Evolutionary conservation across 2,888 invertebrate genomes (phyloP), one percentile per base, ranked within the genome.

Genomic region (Agelastica alni): DNA sequence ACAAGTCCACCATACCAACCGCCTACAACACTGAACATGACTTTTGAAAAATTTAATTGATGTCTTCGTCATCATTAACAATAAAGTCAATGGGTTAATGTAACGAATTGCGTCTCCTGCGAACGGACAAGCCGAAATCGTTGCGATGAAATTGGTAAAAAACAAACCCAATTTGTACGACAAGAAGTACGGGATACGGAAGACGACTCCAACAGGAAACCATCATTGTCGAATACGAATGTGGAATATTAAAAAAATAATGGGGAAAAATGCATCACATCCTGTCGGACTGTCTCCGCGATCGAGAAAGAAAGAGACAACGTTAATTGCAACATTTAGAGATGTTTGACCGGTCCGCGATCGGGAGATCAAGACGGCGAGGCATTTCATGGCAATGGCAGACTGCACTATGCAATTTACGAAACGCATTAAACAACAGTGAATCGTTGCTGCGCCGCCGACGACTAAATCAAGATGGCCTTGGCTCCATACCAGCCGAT

Each of bases 381-480:
- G 26, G 26, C 26, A 26, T 26, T 26, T 26, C 26, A 9, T 26
- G 26, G 26, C 26, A 26, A 26, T 45, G 28, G 52, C 46, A 46
- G 46, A 39, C 45, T 52, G 52, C 52, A 46, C 39, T 26, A 22
- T 52, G 52, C 52, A 45, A 52, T 52, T 52, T 52, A 16, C 49
- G 42, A 49, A 49, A 49, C 49, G 49, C 42, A 49, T 42, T 49
- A 37, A 30, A 31, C 31, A 49, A 39, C 32, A 22, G 22, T 16
- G 49, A 49, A 22, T 49, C 18, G 12, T n/a, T 6, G 30, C 31
- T 22, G 31, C 37, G 45, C 49, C 47, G 30, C 26, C 46, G 46
- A 16, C 51, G 52, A 61, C 58, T 69, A 67, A 70, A 70, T 70
- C 65, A 68, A 66, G 68, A 68, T 68, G 70, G 65, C 70, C 70